Conservation (phyloP, 2,888 invertebrate genomes). For the Pseudanteris insignis region DNA sequence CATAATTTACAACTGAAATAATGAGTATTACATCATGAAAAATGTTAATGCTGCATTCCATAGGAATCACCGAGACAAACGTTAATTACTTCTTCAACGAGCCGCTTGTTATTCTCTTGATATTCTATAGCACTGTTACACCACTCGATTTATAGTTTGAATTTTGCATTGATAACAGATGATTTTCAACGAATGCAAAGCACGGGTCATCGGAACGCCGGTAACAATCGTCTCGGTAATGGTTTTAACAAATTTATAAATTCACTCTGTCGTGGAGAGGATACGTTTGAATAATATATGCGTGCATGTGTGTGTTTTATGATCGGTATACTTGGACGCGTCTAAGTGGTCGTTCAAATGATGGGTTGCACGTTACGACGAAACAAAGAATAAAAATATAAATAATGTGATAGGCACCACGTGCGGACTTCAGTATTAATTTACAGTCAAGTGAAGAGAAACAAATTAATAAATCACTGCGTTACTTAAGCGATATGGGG, state of each 20-base stretch:
- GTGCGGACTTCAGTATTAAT: slow-evolving; percentile 67
- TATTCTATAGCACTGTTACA: slow-evolving; percentile 34
- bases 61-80: slow-evolving; percentile 1
- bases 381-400: slow-evolving; percentile 50
- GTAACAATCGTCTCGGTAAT: slow-evolving; percentile 51
- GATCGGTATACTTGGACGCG: slow-evolving; percentile 26
- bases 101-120: slow-evolving; percentile 24
- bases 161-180: slow-evolving; percentile 12
- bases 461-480: slow-evolving; percentile 32
- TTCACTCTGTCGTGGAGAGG: slow-evolving; percentile 57
- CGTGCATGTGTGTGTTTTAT: slow-evolving; percentile 36
- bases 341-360: slow-evolving; percentile 34
- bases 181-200: slow-evolving; percentile 10
- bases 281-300: slow-evolving; percentile 38
- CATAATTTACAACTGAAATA: too few relatives aligned
- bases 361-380: slow-evolving; percentile 36
- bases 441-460: slow-evolving; percentile 57
- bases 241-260: slow-evolving; percentile 61
- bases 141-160: slow-evolving; percentile 15
- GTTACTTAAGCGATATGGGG: slow-evolving; percentile 53
- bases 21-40: too few relatives aligned
- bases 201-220: slow-evolving; percentile 41
- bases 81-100: slow-evolving; percentile 4
- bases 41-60: too few relatives aligned
- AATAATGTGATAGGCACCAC: slow-evolving; percentile 66